Percentiles rank a stretch among this genome's conserved stretches.
Conservation (phyloP, 2,113 vertebrate species). For the Boulengeromyrus knoepffleri region DNA sequence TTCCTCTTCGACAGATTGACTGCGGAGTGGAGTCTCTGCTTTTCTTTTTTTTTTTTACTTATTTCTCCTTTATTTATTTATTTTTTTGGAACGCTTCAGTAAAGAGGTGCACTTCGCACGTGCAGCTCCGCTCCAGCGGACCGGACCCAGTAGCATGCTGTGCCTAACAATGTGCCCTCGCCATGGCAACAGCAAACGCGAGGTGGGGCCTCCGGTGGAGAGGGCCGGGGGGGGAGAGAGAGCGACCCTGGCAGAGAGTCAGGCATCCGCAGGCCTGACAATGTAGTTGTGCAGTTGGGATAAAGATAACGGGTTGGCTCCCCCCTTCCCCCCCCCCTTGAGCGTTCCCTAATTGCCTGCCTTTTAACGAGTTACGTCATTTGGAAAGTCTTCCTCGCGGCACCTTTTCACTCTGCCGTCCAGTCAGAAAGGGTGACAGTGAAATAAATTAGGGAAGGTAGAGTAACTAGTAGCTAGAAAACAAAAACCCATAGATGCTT, state of each 20-base stretch:
- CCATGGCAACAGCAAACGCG: slow-evolving; percentile 82
- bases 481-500: not conserved
- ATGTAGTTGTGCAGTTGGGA: slow-evolving; percentile 39
- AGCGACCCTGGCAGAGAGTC: slow-evolving; percentile 62
- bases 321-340: not conserved
- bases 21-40: slow-evolving; percentile 63
- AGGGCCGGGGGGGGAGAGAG: slow-evolving; percentile 49
- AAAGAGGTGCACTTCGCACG: not conserved
- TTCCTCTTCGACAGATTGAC: slow-evolving; percentile 73
- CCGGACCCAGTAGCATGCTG: slow-evolving; percentile 55
- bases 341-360: slow-evolving; percentile 1
- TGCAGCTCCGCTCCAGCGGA: not conserved
- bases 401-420: not conserved
- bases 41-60: not conserved
- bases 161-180: slow-evolving; percentile 70
- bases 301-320: slow-evolving; percentile 17
- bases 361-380: slow-evolving; percentile 7
- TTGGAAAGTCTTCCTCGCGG: not conserved
- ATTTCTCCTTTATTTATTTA: not conserved
- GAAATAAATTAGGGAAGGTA: not conserved
- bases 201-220: not conserved
- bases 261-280: slow-evolving; percentile 67
- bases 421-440: not conserved
- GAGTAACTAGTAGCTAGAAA: not conserved
- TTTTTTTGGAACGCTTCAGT: not conserved